Conservation (phyloP, 37 sponge, comb jelly and placozoan species). For the Lycopodina hypogea region DNA sequence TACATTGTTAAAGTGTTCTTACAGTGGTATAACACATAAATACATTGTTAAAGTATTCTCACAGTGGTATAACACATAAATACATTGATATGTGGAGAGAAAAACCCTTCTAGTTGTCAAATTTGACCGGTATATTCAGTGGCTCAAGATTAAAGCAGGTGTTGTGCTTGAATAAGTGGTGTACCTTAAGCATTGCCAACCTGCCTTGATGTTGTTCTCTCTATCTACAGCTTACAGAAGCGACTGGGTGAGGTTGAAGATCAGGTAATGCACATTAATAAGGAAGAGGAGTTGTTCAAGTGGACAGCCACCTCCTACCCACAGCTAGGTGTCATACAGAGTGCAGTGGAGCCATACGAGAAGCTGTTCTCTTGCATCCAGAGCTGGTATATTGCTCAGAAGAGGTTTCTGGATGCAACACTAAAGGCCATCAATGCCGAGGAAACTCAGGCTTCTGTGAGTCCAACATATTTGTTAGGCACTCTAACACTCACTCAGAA, state of each 20-base stretch:
- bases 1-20: too few relatives aligned
- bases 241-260: slow-evolving; percentile 74
- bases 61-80: too few relatives aligned
- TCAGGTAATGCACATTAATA: slow-evolving; percentile 76
- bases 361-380: slow-evolving; percentile 84
- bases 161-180: too few relatives aligned
- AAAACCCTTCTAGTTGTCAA: too few relatives aligned
- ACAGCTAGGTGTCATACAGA: slow-evolving; percentile 79
- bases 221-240: slow-evolving; percentile 58
- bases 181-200: too few relatives aligned
- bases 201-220: background rate
- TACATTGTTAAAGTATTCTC: too few relatives aligned
- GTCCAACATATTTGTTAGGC: background rate
- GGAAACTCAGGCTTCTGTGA: slow-evolving; percentile 83
- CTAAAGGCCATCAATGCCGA: slow-evolving; percentile 93
- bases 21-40: too few relatives aligned
- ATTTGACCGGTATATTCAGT: too few relatives aligned
- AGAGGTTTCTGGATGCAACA: slow-evolving; percentile 96
- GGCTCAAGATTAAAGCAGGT: too few relatives aligned
- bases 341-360: slow-evolving; percentile 83
- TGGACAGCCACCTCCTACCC: slow-evolving; percentile 88
- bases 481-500: too few relatives aligned
- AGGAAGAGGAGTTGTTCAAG: slow-evolving; percentile 95
- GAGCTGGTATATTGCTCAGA: slow-evolving; percentile 95
- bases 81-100: too few relatives aligned